Conservation (phyloP, 2,888 invertebrate genomes). For the Craniophora ligustri region DNA sequence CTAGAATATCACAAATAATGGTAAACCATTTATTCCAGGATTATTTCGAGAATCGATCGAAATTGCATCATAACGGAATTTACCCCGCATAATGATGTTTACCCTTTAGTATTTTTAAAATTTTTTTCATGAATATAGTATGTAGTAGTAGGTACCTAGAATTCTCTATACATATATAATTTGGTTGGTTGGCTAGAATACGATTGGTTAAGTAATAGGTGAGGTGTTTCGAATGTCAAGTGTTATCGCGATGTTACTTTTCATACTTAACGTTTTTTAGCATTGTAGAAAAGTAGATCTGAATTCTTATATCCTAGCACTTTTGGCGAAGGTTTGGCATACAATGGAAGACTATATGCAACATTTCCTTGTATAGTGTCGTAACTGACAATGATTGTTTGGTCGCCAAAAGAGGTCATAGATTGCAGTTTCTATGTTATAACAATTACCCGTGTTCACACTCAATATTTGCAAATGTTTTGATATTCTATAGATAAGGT, state of each 20-base stretch:
- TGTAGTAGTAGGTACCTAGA: background rate
- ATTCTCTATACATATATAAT: constrained; percentile 22
- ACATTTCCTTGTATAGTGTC: background rate
- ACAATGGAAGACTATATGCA: background rate
- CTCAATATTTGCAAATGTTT: constrained; percentile 7
- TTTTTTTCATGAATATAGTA: background rate
- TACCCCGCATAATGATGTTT: background rate
- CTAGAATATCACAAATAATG: too few species aligned
- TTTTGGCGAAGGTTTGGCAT: background rate
- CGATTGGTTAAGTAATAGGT: constrained; percentile 37
- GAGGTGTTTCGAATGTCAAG: constrained; percentile 33
- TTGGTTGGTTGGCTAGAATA: constrained; percentile 32
- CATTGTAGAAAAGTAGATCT: constrained; percentile 47
- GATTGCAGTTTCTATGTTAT: background rate
- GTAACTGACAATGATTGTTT: background rate
- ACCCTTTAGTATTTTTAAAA: background rate
- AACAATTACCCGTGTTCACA: background rate
- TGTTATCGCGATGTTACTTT: constrained; percentile 55
- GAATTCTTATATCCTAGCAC: constrained; percentile 18
- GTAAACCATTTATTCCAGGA: too few species aligned
- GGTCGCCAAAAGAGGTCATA: background rate
- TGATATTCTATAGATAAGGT: constrained; percentile 29
- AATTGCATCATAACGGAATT: background rate
- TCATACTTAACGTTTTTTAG: constrained; percentile 51
- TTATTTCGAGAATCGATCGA: too few species aligned